Evolutionary conservation across 2,888 invertebrate genomes (phyloP).

Genomic region (Antheraea yamamai): DNA sequence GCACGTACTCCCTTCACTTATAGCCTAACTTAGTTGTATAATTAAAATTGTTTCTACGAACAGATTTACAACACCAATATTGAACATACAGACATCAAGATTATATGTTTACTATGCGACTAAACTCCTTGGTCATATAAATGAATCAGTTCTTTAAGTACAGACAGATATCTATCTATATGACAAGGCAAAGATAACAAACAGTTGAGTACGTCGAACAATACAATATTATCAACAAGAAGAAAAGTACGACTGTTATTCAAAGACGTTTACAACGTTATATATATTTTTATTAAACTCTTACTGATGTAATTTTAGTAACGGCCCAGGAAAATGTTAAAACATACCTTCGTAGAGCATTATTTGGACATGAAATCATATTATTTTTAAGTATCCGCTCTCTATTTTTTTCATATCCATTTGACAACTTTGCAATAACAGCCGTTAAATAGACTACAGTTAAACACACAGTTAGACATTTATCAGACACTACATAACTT

Average conservation of each 20-base stretch:
- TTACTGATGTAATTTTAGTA: neutral
- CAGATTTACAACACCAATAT: conserved; percentile 5
- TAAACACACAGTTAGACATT: conserved; percentile 71
- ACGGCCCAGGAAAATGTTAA: neutral
- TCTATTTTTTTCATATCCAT: neutral
- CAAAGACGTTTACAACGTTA: neutral
- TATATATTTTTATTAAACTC: neutral
- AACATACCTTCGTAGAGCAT: neutral
- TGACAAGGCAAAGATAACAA: conserved; percentile 60
- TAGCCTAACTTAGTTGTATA: neutral
- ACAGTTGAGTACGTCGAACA: conserved; percentile 61
- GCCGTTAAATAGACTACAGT: conserved; percentile 44
- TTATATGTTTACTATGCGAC: neutral
- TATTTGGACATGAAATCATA: neutral
- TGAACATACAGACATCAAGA: conserved; percentile 13
- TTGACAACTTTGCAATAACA: neutral
- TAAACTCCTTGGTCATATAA: conserved; percentile 27
- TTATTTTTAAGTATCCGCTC: neutral
- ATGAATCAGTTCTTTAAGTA: conserved; percentile 7
- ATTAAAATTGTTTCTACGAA: neutral
- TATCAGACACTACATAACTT: conserved; percentile 63
- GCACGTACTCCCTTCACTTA: neutral
- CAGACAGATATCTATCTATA: conserved; percentile 27
- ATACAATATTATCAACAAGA: conserved; percentile 61
- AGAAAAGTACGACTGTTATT: conserved; percentile 34